Base-by-base conservation (phyloP, 2,797 vertebrate genomes). In the Sebastes steindachneri region DNA sequence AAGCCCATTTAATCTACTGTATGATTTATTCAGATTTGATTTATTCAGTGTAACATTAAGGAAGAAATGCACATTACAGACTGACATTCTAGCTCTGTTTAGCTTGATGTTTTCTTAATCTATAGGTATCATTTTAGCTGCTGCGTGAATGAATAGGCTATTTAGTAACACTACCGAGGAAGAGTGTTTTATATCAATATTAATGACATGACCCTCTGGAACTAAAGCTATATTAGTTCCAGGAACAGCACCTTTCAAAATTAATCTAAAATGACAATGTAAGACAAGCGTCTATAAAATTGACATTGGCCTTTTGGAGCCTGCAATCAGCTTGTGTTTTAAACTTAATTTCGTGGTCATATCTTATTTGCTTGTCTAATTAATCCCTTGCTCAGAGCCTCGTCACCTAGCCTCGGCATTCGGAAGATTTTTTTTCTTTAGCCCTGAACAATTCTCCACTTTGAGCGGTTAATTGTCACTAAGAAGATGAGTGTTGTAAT, bases 21-120 rank as follows among this genome's bases (percentile, higher is more conserved):
- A 87, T 86, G 84, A 89, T 92, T 88, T 88, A 87, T 92, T 86
- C 73, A 15, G 54, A 83, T 80, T 80, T 79, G 73, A 92, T 90
- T 93, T 86, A 82, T 84, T 88, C 74, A 66, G 71, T 48, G 69
- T 60, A 88, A 87, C 55, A 77, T 54, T 33, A 51, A 55, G 64
- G 62, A 62, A 79, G 77, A 80, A 77, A 45, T 14, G 12, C 55
- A 72, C 48, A 75, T 80, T 17, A 66, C 26, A 71, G 54, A 58
- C 62, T 80, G 41, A 55, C 35, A 72, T 71, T 74, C 26, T 31
- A 71, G 63, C 71, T 57, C 25, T 25, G 11, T 75, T 54, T 65
- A 64, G 35, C 57, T 55, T 23, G 17, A 28, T 58, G 26, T 58
- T 86, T 68, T 14, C 19, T 57, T 23, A 72, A 78, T 62, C 60